These are phyloP conservation scores for Cremastobaeus sp. DNA, from an alignment of 2,888 invertebrate species.

Conservation along the genomic window DNA sequence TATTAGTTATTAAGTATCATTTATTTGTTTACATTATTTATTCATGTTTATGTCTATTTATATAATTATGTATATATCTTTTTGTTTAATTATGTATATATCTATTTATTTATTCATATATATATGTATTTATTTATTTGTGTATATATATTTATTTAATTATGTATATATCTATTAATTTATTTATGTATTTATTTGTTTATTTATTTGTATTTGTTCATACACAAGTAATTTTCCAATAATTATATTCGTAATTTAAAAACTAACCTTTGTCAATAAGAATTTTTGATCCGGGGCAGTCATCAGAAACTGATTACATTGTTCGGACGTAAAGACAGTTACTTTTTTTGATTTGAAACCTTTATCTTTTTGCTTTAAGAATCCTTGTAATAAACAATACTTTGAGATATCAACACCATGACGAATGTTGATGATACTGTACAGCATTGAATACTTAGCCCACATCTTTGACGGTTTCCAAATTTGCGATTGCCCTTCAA, in stretches of 20 bases:
- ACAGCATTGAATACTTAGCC: not conserved
- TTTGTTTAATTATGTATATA: no score
- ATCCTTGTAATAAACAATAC: not conserved
- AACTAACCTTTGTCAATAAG: not conserved
- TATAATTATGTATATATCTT: no score
- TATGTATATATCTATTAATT: no score
- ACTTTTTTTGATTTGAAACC: not conserved
- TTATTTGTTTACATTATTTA: no score
- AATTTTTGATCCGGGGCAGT: not conserved
- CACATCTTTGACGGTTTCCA: not conserved
- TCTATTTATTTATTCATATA: no score
- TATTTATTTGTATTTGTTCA: no score
- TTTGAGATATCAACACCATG: not conserved
- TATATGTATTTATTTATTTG: no score
- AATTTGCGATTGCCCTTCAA: not conserved
- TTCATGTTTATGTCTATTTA: no score
- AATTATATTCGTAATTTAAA: not conserved
- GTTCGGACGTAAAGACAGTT: no score
- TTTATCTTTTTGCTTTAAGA: not conserved
- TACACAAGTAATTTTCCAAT: not conserved
- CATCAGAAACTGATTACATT: not conserved
- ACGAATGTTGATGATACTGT: not conserved
- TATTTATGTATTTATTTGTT: no score
- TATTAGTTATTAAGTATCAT: no score
- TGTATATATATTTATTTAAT: no score